These are phyloP conservation scores for Eubasilissa splendida DNA, from an alignment of 2,888 invertebrate species.

Conservation along the genomic window DNA sequence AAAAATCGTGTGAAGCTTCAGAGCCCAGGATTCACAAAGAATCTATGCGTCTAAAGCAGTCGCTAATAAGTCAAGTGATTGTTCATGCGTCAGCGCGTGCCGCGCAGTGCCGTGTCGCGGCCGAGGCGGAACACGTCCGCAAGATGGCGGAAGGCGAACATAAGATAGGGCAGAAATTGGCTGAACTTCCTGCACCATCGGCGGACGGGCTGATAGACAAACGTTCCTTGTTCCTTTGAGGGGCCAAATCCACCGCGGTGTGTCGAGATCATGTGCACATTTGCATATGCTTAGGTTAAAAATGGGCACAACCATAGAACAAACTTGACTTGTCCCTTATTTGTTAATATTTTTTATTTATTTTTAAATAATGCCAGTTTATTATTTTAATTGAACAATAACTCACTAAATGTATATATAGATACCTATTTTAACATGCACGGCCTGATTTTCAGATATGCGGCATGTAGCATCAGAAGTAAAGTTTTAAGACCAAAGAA, in stretches of 20 bases:
- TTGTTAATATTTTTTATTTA: neutral
- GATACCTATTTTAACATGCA: too few relatives aligned
- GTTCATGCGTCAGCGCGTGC: neutral
- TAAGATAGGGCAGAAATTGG: conserved; percentile 10
- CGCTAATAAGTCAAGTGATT: conserved; percentile 2
- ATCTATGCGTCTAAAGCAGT: neutral
- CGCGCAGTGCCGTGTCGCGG: neutral
- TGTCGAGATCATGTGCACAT: neutral
- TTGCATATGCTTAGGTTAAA: neutral
- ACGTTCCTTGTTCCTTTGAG: conserved; percentile 33
- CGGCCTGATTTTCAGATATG: too few relatives aligned
- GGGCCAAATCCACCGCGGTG: conserved; percentile 10
- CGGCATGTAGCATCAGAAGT: too few relatives aligned
- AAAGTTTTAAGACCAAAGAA: too few relatives aligned
- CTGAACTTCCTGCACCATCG: conserved; percentile 1
- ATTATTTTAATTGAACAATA: neutral
- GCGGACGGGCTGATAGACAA: conserved; percentile 24
- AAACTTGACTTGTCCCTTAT: neutral
- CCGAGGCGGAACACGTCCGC: neutral
- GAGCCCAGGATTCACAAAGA: neutral
- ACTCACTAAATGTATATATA: neutral
- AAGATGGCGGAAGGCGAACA: conserved; percentile 10
- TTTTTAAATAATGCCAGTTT: too few relatives aligned
- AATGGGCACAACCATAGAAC: neutral
- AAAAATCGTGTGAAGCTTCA: neutral